phyloP scores from a whole-genome alignment of 1,140 invertebrate species.

The Bombyx mandarina region DNA sequence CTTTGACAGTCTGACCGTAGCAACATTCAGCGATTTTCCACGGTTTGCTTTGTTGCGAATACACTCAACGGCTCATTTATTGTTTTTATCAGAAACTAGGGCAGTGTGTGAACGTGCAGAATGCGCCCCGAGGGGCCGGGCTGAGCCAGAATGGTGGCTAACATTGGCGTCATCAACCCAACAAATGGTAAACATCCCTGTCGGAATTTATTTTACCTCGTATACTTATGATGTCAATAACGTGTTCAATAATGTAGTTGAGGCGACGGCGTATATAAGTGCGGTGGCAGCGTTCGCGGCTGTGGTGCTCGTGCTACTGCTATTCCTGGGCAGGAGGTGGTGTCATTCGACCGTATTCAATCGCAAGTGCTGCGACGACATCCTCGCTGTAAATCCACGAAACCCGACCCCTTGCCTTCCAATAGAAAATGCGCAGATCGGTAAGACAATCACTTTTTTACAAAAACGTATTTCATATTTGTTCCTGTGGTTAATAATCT shows the following conservation, averaged over 20 bases:
- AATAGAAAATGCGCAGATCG: slow-evolving; percentile 56
- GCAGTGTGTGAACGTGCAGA: slow-evolving; percentile 11
- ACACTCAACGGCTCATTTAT: slow-evolving; percentile 6
- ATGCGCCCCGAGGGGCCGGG: slow-evolving; percentile 24
- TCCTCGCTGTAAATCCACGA: slow-evolving; percentile 49
- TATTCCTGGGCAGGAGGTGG: slow-evolving; percentile 59
- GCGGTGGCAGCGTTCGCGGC: slow-evolving; percentile 59
- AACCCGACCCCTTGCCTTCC: slow-evolving; percentile 30
- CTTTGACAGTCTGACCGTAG: slow-evolving; percentile 42
- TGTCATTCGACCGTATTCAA: slow-evolving; percentile 45
- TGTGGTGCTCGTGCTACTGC: slow-evolving; percentile 52
- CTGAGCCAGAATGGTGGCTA: slow-evolving; percentile 58
- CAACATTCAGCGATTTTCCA: slow-evolving; percentile 45
- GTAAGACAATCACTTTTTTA: slow-evolving; percentile 22
- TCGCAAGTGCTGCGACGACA: slow-evolving; percentile 55
- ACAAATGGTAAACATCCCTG: slow-evolving; percentile 53
- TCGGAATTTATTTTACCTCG: slow-evolving; percentile 1
- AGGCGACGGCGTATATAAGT: slow-evolving; percentile 65
- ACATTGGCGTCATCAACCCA: slow-evolving; percentile 48
- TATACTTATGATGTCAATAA: neutral
- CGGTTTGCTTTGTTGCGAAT: slow-evolving; percentile 21
- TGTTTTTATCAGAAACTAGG: slow-evolving; percentile 3
- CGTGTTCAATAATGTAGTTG: slow-evolving; percentile 39
- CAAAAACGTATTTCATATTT: neutral
- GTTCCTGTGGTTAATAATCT: neutral